Conservation (phyloP, 2,113 vertebrate genomes). For the Herpetotheres cachinnans region DNA sequence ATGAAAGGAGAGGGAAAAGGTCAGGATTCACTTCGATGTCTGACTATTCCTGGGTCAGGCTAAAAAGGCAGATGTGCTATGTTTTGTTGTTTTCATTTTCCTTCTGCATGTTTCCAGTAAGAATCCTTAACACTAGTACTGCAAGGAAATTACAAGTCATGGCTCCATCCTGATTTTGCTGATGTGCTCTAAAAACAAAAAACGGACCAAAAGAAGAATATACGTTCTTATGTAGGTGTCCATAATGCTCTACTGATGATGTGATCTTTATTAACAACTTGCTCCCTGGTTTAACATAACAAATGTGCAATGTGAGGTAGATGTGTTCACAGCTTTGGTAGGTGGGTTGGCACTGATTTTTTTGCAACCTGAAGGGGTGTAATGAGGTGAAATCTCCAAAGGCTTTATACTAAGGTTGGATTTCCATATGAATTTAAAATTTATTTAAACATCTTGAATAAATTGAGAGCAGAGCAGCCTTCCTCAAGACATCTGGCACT, state of each 20-base stretch:
- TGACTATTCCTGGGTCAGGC: neutral
- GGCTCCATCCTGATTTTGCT: neutral
- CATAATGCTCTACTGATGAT: neutral
- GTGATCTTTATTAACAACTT: neutral
- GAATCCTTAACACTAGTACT: neutral
- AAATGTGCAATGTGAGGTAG: neutral
- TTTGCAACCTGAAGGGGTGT: neutral
- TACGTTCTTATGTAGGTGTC: neutral
- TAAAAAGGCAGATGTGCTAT: neutral
- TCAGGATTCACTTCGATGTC: neutral
- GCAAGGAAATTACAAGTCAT: neutral
- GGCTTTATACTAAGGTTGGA: neutral
- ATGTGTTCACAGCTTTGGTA: neutral
- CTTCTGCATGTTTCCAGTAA: neutral
- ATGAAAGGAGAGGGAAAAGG: neutral
- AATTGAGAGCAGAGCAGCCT: neutral
- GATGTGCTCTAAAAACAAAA: neutral
- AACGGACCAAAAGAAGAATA: neutral
- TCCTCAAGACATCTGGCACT: neutral
- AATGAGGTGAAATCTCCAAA: conserved; percentile 13
- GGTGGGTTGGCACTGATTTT: neutral
- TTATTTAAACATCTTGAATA: neutral
- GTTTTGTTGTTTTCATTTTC: neutral
- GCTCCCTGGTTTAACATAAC: neutral
- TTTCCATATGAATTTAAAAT: neutral